Percentiles rank a stretch among this genome's conserved stretches.
Conservation (phyloP, 2,113 vertebrate genomes). For the Tragelaphus buxtoni region DNA sequence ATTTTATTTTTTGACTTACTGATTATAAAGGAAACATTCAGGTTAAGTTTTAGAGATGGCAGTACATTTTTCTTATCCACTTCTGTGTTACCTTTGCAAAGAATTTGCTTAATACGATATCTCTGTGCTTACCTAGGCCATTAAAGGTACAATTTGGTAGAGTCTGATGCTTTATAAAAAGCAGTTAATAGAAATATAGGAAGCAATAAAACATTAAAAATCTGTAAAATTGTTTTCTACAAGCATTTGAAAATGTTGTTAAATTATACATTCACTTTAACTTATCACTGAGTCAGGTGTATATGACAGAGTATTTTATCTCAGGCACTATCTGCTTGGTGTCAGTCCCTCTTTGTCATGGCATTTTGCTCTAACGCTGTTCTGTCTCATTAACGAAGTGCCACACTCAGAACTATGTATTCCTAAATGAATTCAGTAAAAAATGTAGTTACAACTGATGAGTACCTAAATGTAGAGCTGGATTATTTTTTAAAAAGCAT, state of each 20-base stretch:
- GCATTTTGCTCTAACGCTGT: background rate
- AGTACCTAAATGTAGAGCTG: background rate
- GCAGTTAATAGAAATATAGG: slow-evolving; percentile 31
- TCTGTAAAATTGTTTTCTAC: slow-evolving; percentile 25
- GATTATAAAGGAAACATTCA: slow-evolving; percentile 25
- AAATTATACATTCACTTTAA: slow-evolving; percentile 32
- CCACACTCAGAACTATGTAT: background rate
- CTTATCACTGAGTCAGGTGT: background rate
- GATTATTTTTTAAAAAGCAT: background rate
- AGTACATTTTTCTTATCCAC: background rate
- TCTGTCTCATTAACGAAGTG: slow-evolving; percentile 15
- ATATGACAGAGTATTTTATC: slow-evolving; percentile 29
- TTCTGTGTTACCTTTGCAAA: slow-evolving; percentile 29
- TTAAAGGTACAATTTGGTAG: slow-evolving; percentile 27
- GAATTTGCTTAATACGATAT: background rate
- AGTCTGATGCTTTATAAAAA: slow-evolving; percentile 16
- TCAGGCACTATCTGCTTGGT: background rate
- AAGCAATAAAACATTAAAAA: slow-evolving; percentile 22
- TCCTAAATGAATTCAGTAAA: background rate
- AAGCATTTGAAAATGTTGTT: slow-evolving; percentile 42
- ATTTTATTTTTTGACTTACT: slow-evolving; percentile 11
- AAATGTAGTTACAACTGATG: background rate
- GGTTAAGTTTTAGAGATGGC: slow-evolving; percentile 8
- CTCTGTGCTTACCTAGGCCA: background rate
- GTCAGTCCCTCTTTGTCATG: background rate